These are phyloP conservation scores for Plagodis dolabraria DNA, from an alignment of 2,888 invertebrate species.

Conservation along the genomic window DNA sequence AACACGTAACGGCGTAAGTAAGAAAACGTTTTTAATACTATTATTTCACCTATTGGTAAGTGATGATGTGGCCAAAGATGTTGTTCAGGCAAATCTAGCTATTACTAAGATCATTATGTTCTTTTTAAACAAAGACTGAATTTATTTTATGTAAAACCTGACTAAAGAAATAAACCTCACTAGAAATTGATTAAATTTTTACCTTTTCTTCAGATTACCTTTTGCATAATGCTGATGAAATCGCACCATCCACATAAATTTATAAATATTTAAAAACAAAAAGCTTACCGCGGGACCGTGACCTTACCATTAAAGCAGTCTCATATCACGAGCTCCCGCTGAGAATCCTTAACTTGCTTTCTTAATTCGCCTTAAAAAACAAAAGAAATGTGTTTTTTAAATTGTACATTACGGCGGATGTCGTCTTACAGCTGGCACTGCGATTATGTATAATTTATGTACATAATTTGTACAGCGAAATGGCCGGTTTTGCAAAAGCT, in stretches of 20 bases:
- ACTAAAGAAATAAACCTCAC: too few relatives aligned
- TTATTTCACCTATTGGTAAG: too few relatives aligned
- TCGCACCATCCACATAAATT: neutral
- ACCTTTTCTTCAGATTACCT: too few relatives aligned
- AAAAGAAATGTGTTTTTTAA: conserved; percentile 34
- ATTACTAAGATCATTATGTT: too few relatives aligned
- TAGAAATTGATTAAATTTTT: too few relatives aligned
- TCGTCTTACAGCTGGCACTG: conserved; percentile 44
- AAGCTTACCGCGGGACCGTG: neutral
- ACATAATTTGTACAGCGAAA: conserved; percentile 56
- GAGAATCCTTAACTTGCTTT: conserved; percentile 23
- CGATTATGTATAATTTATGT: conserved; percentile 60
- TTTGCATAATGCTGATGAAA: neutral
- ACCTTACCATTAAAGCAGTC: conserved; percentile 13
- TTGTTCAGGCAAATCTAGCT: too few relatives aligned
- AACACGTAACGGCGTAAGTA: too few relatives aligned
- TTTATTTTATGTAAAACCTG: too few relatives aligned
- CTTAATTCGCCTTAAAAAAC: conserved; percentile 27
- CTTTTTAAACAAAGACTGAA: too few relatives aligned
- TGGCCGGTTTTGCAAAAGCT: conserved; percentile 47
- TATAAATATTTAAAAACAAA: neutral
- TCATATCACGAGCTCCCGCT: conserved; percentile 16
- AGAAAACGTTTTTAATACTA: too few relatives aligned
- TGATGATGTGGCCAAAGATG: too few relatives aligned
- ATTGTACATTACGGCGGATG: conserved; percentile 40